Evolutionary conservation across 2,888 invertebrate genomes (phyloP).

Genomic region (Chrysina gloriosa): DNA sequence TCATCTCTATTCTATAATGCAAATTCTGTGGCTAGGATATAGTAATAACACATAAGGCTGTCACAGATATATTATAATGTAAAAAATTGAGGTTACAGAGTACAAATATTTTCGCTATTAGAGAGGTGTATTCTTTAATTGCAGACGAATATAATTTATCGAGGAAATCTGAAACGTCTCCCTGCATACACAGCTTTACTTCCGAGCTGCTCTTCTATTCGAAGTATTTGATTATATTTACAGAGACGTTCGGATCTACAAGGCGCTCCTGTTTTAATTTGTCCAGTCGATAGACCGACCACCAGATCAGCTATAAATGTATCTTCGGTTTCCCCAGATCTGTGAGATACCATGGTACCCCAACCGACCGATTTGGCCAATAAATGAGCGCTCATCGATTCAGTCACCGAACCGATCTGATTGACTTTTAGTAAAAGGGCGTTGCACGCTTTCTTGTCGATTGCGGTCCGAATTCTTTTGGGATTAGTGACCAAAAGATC

Average conservation of each 20-base stretch:
- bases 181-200: constrained; percentile 92
- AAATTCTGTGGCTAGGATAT: not conserved
- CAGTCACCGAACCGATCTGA: constrained; percentile 98
- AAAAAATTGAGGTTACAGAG: not conserved
- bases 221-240: constrained; percentile 98
- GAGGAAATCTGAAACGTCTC: constrained; percentile 91
- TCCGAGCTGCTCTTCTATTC: constrained; percentile 98
- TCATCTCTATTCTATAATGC: not conserved
- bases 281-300: constrained; percentile 98
- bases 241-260: constrained; percentile 98
- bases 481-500: constrained; percentile 95
- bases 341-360: constrained; percentile 99
- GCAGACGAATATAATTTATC: not conserved
- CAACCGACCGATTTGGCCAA: constrained; percentile 90
- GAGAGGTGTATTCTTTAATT: not conserved
- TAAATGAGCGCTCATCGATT: constrained; percentile 94
- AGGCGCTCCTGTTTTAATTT: constrained; percentile 99
- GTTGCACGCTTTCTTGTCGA: constrained; percentile 97
- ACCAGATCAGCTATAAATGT: constrained; percentile 99
- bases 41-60: not conserved
- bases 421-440: constrained; percentile 94
- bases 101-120: not conserved
- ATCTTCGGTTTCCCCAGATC: constrained; percentile 99
- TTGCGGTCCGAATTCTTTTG: constrained; percentile 88
- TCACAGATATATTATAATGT: too few species aligned